These are phyloP conservation scores for Phenganax marumi DNA, from an alignment of 92 coral and sea anemone genomes.

Conservation along the genomic window DNA sequence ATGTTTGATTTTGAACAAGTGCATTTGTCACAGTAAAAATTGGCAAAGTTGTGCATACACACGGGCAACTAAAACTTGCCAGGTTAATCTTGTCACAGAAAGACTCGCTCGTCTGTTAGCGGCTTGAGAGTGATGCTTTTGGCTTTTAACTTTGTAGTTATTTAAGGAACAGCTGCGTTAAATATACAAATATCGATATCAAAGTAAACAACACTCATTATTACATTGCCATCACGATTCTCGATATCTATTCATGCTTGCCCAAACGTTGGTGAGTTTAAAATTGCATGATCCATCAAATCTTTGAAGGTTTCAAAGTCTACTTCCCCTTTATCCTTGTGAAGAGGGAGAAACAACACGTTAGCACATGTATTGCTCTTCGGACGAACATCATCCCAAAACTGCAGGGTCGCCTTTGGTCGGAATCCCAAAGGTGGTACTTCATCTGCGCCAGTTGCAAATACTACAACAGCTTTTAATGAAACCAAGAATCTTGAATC, in stretches of 20 bases:
- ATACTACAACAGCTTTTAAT: background rate
- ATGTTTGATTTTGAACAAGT: too few species aligned
- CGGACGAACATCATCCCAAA: conserved; percentile 17
- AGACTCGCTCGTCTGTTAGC: too few species aligned
- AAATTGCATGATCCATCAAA: conserved; percentile 17
- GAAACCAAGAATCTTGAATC: background rate
- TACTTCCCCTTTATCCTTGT: background rate
- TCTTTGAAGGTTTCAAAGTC: background rate
- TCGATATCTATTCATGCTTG: conserved; percentile 2
- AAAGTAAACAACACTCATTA: background rate
- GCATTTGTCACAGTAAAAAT: too few species aligned
- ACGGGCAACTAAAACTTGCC: too few species aligned
- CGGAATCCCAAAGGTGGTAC: conserved; percentile 22
- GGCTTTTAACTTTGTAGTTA: too few species aligned
- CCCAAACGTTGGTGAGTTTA: conserved; percentile 23
- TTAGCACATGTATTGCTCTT: conserved; percentile 14
- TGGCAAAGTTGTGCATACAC: too few species aligned
- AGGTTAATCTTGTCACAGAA: too few species aligned
- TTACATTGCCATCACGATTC: background rate
- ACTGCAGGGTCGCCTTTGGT: background rate
- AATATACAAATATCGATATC: too few species aligned
- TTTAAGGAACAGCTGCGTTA: too few species aligned
- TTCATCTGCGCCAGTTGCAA: conserved; percentile 11
- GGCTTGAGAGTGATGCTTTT: too few species aligned
- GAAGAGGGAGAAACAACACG: conserved; percentile 9